Conservation (phyloP, 2,113 vertebrate species). For the Tachysurus vachellii region DNA sequence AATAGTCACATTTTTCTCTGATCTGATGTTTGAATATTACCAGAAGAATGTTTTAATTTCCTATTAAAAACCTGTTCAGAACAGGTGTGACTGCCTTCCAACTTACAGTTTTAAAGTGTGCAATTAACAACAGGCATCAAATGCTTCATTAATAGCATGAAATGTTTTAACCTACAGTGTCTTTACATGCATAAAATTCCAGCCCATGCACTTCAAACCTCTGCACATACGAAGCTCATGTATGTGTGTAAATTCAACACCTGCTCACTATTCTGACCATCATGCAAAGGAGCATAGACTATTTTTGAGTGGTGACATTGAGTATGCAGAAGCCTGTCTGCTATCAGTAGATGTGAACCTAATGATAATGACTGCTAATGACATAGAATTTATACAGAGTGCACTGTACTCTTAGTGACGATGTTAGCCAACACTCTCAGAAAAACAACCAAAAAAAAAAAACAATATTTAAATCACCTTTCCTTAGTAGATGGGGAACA, state of each 20-base stretch:
- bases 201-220: background rate
- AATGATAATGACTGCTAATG: background rate
- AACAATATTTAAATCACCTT: background rate
- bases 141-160: background rate
- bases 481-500: too few species aligned
- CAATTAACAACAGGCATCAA: background rate
- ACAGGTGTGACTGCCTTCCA: slow-evolving; percentile 34
- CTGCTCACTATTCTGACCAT: background rate
- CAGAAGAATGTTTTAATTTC: background rate
- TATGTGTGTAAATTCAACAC: background rate
- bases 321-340: background rate
- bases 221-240: background rate
- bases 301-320: background rate
- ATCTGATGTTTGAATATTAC: too few species aligned
- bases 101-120: background rate
- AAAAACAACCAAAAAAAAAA: too few species aligned
- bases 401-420: background rate
- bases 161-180: background rate
- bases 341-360: background rate
- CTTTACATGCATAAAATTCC: background rate
- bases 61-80: background rate
- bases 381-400: background rate
- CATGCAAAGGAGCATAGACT: background rate
- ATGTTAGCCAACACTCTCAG: background rate
- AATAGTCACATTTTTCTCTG: too few species aligned